Evolutionary conservation across 2,113 vertebrate genomes (phyloP).

Genomic region (Connochaetes taurinus): DNA sequence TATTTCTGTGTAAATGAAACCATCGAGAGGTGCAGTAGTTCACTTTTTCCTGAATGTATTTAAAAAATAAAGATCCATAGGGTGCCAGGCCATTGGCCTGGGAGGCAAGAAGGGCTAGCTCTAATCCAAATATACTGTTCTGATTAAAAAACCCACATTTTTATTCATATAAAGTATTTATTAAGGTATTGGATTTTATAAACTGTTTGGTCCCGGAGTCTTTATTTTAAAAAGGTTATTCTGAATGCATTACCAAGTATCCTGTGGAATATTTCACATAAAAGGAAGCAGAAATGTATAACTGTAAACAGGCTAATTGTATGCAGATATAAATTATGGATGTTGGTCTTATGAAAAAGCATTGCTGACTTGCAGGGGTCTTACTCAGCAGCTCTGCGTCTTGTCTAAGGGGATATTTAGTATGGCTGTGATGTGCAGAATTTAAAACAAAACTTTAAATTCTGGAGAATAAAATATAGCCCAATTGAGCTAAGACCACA

Average conservation of each 20-base stretch:
- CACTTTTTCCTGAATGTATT: neutral
- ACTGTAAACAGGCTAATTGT: slow-evolving; percentile 90
- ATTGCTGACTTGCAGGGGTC: slow-evolving; percentile 83
- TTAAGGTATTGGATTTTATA: slow-evolving; percentile 82
- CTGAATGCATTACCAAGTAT: slow-evolving; percentile 82
- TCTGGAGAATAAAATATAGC: slow-evolving; percentile 76
- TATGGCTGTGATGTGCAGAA: slow-evolving; percentile 86
- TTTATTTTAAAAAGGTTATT: slow-evolving; percentile 76
- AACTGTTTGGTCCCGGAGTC: slow-evolving; percentile 79
- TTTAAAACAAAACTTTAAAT: slow-evolving; percentile 85
- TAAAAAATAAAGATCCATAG: slow-evolving; percentile 23
- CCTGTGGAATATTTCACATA: slow-evolving; percentile 83
- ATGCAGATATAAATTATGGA: slow-evolving; percentile 90
- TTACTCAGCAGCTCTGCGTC: slow-evolving; percentile 86
- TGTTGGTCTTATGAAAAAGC: slow-evolving; percentile 85
- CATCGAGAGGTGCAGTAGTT: neutral
- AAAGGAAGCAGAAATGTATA: slow-evolving; percentile 83
- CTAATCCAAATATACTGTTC: slow-evolving; percentile 72
- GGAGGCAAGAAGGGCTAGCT: slow-evolving; percentile 59
- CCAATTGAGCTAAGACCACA: slow-evolving; percentile 65
- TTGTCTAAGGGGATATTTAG: slow-evolving; percentile 86
- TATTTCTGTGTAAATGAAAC: slow-evolving; percentile 19
- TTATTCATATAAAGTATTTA: slow-evolving; percentile 84
- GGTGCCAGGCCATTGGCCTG: neutral
- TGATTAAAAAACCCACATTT: slow-evolving; percentile 75